These are phyloP conservation scores for Eulemur rufifrons DNA, from an alignment of 2,113 vertebrate genomes.

Conservation along the genomic window DNA sequence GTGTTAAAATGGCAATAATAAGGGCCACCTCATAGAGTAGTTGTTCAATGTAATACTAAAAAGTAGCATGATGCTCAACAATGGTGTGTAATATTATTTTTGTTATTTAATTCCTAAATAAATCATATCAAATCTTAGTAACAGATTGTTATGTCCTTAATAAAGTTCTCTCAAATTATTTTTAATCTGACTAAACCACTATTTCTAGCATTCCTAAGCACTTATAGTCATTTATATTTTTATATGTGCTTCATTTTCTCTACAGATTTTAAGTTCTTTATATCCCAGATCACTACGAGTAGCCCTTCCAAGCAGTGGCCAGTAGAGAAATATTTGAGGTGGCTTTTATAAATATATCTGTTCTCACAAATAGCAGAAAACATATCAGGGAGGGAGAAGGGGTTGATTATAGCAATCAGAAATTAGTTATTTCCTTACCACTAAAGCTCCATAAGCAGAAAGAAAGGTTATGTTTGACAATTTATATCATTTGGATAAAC, in stretches of 20 bases:
- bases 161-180: background rate
- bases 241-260: background rate
- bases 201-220: background rate
- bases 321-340: background rate
- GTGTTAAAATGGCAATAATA: background rate
- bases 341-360: background rate
- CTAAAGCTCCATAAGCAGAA: background rate
- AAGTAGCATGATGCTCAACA: background rate
- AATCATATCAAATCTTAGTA: background rate
- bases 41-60: background rate
- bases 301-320: background rate
- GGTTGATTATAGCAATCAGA: background rate
- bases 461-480: background rate
- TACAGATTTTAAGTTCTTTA: background rate
- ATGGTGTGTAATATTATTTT: background rate
- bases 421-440: background rate
- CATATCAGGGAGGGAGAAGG: rapidly evolving
- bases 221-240: background rate
- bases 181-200: background rate
- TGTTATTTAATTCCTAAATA: background rate
- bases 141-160: background rate
- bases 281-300: background rate
- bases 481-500: background rate
- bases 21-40: background rate
- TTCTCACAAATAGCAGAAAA: background rate